These are phyloP conservation scores for Ryuthela nishihirai DNA, from an alignment of 2,888 invertebrate genomes.

Conservation along the genomic window DNA sequence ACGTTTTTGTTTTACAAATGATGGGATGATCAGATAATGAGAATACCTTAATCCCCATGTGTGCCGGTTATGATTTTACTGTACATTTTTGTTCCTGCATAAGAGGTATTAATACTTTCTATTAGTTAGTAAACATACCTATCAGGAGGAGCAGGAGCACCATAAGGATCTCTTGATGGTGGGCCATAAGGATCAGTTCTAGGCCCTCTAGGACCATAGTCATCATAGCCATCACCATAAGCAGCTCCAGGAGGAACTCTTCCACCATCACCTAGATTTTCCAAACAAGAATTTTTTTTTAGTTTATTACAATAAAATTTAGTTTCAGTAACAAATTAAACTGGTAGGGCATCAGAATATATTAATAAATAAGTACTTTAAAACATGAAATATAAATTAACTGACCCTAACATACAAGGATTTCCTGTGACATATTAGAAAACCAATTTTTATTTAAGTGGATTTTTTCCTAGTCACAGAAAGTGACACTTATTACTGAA, in stretches of 20 bases:
- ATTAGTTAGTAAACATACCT: constrained; percentile 17
- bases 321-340: neutral
- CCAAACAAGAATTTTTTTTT: neutral
- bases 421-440: no score
- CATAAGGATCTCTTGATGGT: constrained; percentile 28
- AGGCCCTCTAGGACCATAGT: constrained; percentile 33
- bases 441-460: no score
- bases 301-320: neutral
- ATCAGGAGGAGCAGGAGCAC: constrained; percentile 29
- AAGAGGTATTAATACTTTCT: neutral
- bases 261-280: constrained; percentile 13
- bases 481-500: no score
- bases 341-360: no score
- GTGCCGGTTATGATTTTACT: no score
- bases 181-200: constrained; percentile 30
- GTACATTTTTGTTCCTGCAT: neutral
- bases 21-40: no score
- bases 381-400: no score
- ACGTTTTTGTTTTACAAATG: no score
- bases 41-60: no score
- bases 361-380: no score
- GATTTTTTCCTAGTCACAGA: no score
- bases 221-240: constrained; percentile 42
- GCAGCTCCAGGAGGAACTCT: constrained; percentile 11
- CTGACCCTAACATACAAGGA: no score